Base-by-base conservation (phyloP, 2,888 invertebrate species). In the Nomada fucata region DNA sequence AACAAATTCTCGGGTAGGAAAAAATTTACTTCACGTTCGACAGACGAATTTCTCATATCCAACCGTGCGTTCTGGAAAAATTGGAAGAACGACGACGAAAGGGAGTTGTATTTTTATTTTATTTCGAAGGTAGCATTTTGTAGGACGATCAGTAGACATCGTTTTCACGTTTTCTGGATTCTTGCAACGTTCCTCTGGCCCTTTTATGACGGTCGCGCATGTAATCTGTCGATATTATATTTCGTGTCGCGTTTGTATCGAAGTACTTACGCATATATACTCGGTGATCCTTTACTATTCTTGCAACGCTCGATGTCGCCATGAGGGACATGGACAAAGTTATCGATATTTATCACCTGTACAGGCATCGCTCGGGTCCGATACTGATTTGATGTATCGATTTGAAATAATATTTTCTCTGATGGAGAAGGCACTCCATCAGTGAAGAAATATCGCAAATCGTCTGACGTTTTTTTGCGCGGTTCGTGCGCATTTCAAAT, bases 341-440 rank as follows among this genome's bases (percentile, higher is more conserved):
- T 65, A 60, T 52, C 50, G 50, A n/a, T 13, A 61, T 50, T 44
- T 52, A 29, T 44, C 65, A 4, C 15, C 15, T 13, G 5, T 72
- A 55, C 47, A 20, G 36, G 18, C 29, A 23, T 15, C 68, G n/a
- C 53, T 52, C 44, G 50, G 29, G 15, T 29, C 47, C 47, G 47
- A 63, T 50, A 9, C 50, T 36, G 13, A 29, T 29, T 55, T 36
- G 15, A 61, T 18, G 65, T 44, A 5, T 23, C 64, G 47, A 44
- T 53, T 67, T 36, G n/a, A n/a, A 61, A 70, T 61, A 55, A 61
- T 60, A 76, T 77, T 67, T 67, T 52, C 42, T 29, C 23, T 7
- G 36, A 11, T 20, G 42, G 50, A 15, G 13, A 18, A 9, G 11
- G 2, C 10, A 15, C 13, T n/a, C n/a, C 9, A 20, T 69, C 15